Base-by-base conservation (phyloP, 37 sponge, comb jelly and placozoan species). In the Sycon ciliatum region DNA sequence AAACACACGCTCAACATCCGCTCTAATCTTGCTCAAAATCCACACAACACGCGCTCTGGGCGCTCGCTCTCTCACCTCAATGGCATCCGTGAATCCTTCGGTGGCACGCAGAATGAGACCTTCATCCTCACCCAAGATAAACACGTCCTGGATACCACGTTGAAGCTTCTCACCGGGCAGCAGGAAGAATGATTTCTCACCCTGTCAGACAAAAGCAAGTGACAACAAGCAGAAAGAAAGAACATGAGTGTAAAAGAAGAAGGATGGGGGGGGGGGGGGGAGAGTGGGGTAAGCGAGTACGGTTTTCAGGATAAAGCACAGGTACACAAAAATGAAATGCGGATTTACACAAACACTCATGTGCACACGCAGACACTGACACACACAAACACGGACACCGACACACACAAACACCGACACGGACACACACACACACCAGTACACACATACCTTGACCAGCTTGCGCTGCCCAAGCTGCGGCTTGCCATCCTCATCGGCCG, bases 101-200 rank as follows among this genome's bases (percentile, higher is more conserved):
- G 68, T 86, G 60, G 99, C 90, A 65, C 78, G 81, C 34, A 98
- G 75, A 61, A 98, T 92, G 27, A 98, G 71, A 1, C 94, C 99
- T 74, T 98, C 99, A 38, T 98, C 99, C 69, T 98, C 99, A 4
- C 94, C 94, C 32, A 98, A 79, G 7, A 98, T 80, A 39, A 81
- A 92, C 42, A 98, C 86, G 56, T 92, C 86, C 83, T 98, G 99
- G 3, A 87, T 98, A 3, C 99, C 99, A 34, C 83, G 83, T 82
- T 98, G 94, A 49, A 98, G 82, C 32, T 70, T 56, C 84, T 97
- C 99, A 16, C 94, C 90, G 0, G 99, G 99, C 76, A 75, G 73
- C 64, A 98, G 80, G 94, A 98, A 98, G 86, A 98, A 98, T 1
- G 94, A 93, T 80, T 80, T 93, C 80, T 98, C 99, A 33, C 99